Evolutionary conservation across 2,888 invertebrate genomes (phyloP), one percentile per base, ranked within the genome.

Genomic region (Aspidiotus destructor): DNA sequence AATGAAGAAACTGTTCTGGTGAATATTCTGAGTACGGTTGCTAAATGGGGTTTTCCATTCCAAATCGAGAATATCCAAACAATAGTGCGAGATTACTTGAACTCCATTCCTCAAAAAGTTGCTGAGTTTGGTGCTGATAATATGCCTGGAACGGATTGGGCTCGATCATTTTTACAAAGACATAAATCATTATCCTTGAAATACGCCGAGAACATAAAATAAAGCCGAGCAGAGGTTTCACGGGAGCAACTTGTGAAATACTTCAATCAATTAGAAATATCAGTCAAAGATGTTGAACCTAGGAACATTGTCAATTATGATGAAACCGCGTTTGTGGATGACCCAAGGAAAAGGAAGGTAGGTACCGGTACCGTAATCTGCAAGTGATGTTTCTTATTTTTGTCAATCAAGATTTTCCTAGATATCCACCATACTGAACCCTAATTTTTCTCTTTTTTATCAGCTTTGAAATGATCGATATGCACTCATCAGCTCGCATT

Each of bases 291-390:
- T 64, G 60, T 70, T 8, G 67, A 70, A 2, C 62, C 71, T 41
- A 54, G 52, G 15, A 69, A 71, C 58, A 68, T 72, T 13, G 60
- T 74, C 7, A 76, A 76, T 55, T 76, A 75, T 70, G 76, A 76
- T 67, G 75, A 76, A 67, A 75, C 74, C 8, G 75, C 58, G 28
- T 68, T 76, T 1, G 67, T 70, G 9, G 75, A 75, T 69, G 75
- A 76, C 69, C 74, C 75, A n/a, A 75, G 74, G 16, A 61, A 54
- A 41, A 52, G 64, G 13, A 70, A 70, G 61, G 28, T 28, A 28
- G 28, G 28, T 28, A 5, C 28, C n/a, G n/a, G n/a, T n/a, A n/a
- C n/a, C n/a, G n/a, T n/a, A n/a, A n/a, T n/a, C n/a, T n/a, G n/a
- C n/a, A n/a, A n/a, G n/a, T n/a, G n/a, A n/a, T n/a, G n/a, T n/a